Evolutionary conservation across 2,797 vertebrate species (phyloP), one percentile per base, ranked within the genome.

Genomic region (Enoplosus armatus): DNA sequence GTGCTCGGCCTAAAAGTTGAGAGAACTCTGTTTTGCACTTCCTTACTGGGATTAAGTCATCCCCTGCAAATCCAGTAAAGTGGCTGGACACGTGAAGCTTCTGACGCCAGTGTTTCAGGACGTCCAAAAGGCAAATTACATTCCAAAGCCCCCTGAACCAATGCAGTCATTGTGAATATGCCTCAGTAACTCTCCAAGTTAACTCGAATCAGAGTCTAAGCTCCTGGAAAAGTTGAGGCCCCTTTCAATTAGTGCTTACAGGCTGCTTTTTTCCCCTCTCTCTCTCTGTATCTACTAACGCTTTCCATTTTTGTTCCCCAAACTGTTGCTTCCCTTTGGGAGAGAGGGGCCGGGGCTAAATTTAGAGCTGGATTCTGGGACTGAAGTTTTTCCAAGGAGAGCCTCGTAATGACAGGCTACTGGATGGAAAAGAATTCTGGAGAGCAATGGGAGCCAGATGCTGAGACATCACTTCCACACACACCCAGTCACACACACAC

Each of bases 341-440:
- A 50, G 60, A 51, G 79, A 75, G 59, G 59, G 79, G 77, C 54
- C 55, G 1, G 22, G 39, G 74, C 87, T 93, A 92, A 90, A 91
- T 91, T 84, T 89, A 88, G 88, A 77, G 55, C 15, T 48, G 26
- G 63, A 73, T 56, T 72, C 71, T 79, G 53, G 55, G 77, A 71
- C 70, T 37, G 43, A 56, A 55, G 53, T 64, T 85, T 82, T 82
- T 85, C 80, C 87, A 76, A 55, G 37, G 48, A 85, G 77, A 75
- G 72, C 48, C 61, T 58, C 48, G 5, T 92, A 93, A 95, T 92
- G 83, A 93, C 82, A 84, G 87, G 75, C 85, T 87, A 59, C 61
- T 76, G 83, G 55, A 72, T 79, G 79, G 77, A 90, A 82, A 87
- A 51, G 35, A 31, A 51, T 55, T 73, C 41, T 68, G 47, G 45